Base-by-base conservation (phyloP, 2,797 vertebrate genomes). In the Helarctos malayanus region DNA sequence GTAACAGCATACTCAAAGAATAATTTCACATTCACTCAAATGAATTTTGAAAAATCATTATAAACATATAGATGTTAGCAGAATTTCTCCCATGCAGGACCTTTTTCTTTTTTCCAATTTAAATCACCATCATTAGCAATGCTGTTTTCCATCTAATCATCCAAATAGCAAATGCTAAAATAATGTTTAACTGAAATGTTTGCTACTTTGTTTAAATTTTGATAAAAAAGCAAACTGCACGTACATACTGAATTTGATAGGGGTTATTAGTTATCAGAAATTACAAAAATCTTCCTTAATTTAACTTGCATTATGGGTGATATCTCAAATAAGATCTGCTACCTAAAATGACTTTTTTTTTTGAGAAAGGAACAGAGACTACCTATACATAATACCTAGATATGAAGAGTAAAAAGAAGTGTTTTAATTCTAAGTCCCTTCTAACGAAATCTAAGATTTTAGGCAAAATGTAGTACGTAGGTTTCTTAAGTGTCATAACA, bases 241-340 rank as follows among this genome's bases (percentile, higher is more conserved):
- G 35, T 69, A 29, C 3, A 12, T 59, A 59, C 4, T 52, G 41
- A 94, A 88, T 90, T 95, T 95, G 57, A 89, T 65, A 95, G n/a
- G 32, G n/a, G 84, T 84, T 85, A 85, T 86, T 47, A 71, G 59
- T 78, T 91, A 89, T n/a, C 56, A 79, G n/a, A 95, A 95, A 83
- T 86, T 47, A 84, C 9, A 94, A 91, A 68, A 71, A 89, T 78
- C 59, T 89, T 41, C 29, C 71, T 83, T 84, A 94, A 68, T 82
- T 71, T 93, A 85, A 91, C 27, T 91, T 57, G n/a, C 18, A 65
- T 89, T 71, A 82, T 78, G 25, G 29, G 52, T 71, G 15, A 88
- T 78, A 82, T n/a, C 65, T 82, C 45, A 85, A 65, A 78, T 81
- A 91, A 65, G 65, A 81, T 47, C 4, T 69, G 32, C 32, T 83